Conservation (phyloP, 2,888 invertebrate species). For the Diplolepis rosae region DNA sequence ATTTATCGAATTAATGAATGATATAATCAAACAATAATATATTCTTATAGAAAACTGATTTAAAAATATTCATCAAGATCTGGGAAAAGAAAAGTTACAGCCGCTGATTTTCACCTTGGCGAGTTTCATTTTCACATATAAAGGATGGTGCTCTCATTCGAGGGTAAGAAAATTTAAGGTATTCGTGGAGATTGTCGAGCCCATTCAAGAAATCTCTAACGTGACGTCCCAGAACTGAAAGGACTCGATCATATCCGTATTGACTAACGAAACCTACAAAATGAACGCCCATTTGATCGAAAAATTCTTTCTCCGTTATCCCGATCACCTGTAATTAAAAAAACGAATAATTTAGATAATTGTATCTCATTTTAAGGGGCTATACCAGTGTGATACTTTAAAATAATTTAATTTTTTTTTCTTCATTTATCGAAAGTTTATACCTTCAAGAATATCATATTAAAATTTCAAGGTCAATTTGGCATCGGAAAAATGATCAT, state of each 20-base stretch:
- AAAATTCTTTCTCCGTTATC: slow-evolving; percentile 91
- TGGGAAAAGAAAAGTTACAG: no score
- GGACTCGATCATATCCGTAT: slow-evolving; percentile 94
- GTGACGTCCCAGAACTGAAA: slow-evolving; percentile 92
- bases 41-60: no score
- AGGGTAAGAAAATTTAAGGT: slow-evolving; percentile 96
- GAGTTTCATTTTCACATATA: slow-evolving; percentile 96
- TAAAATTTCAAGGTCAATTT: not conserved
- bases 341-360: no score
- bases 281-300: slow-evolving; percentile 95
- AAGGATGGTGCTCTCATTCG: slow-evolving; percentile 95
- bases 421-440: no score
- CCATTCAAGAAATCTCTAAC: slow-evolving; percentile 97
- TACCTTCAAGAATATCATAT: not conserved
- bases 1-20: no score
- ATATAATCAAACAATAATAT: no score
- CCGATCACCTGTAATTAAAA: slow-evolving; percentile 82
- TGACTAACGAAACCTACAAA: slow-evolving; percentile 96
- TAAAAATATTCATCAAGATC: no score
- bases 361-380: no score
- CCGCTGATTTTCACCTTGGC: slow-evolving; percentile 76
- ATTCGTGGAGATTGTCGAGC: slow-evolving; percentile 97
- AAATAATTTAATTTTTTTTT: not conserved
- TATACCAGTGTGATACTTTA: no score
- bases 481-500: no score